Evolutionary conservation across 1,140 invertebrate species (phyloP), one percentile per base, ranked within the genome.

Genomic region (Drosophila ohnishii): DNA sequence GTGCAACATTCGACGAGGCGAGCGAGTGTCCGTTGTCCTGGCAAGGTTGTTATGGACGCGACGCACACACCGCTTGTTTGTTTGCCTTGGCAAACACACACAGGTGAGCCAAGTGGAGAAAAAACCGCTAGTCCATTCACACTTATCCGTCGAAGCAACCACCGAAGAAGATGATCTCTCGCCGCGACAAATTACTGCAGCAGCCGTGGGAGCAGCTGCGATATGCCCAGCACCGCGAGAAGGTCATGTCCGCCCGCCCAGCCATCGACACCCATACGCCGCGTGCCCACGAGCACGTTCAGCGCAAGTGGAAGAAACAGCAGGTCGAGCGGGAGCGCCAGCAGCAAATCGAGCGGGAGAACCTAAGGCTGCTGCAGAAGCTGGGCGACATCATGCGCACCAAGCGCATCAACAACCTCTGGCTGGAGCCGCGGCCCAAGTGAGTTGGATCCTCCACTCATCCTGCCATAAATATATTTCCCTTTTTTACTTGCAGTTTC

Each of bases 311-410:
- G 59, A 94, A 94, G 79, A 94, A 93, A 75, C 80, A 92, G 56
- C 93, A 94, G 86, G 92, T 90, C 30, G 94, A 94, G 90, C 81
- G 87, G 32, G 93, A 94, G 86, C 85, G 94, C 51, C 91, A 91
- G 60, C 78, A 91, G 58, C 91, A 92, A 81, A 94, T 94, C 25
- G 92, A 93, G 76, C 80, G 89, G 30, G 93, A 94, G 70, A 94
- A 94, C 81, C 92, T 93, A 16, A 90, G 93, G 5, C 82, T 94
- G n/a, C 78, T 94, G n/a, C 92, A 93, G 74, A 93, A 93, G 78
- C 80, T 94, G 59, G 91, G 90, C 40, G 84, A 92, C 57, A 94
- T 94, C 11, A 94, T 93, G 92, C 77, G 86, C 47, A 93, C 89
- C 9, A 93, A 91, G 72, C 90, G 93, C 60, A 87, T 94, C 30